Base-by-base conservation (phyloP, 1,140 invertebrate species). In the Dolichoris vasculosae region DNA sequence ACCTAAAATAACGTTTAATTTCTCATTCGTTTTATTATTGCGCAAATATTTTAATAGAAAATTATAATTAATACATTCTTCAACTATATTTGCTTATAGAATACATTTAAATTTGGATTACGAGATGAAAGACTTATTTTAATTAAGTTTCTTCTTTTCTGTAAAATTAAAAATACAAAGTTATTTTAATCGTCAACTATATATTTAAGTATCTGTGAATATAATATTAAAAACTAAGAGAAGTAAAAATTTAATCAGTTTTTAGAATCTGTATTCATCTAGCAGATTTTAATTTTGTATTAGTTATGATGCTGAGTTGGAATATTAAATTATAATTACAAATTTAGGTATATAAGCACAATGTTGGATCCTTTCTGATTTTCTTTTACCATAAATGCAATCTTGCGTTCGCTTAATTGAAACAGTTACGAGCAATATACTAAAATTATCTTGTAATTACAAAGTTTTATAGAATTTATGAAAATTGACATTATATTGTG, bases 371-470 rank as follows among this genome's bases (percentile, higher is more conserved):
- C 11, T 63, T 63, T 26, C 15, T 63, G 2, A 6, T 30, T 11
- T 51, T 51, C 15, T 51, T 51, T 17, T 51, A 51, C 15, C 15
- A 51, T 17, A 51, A 51, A 51, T 51, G 7, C 20, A 51, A 51
- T 73, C 26, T 73, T 43, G 1, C n/a, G 46, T 43, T 7, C 38
- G 9, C 20, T 43, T 43, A 35, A 38, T 43, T 75, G 38, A 75
- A 75, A 40, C 26, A 46, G 38, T 43, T 40, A n/a, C 26, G 23
- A n/a, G 40, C 40, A 26, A 43, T 75, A 40, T 43, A 17, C 32
- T 20, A 59, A 59, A 40, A 79, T 64, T 32, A 63, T 59, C 23
- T 79, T 79, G 26, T n/a, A 79, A 79, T 79, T 35, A 64, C 35
- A 63, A 64, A 43, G 23, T 55, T 4, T 35, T 46, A 46, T 46